phyloP scores from a whole-genome alignment of 2,113 vertebrate species.

The Sylvia atricapilla region DNA sequence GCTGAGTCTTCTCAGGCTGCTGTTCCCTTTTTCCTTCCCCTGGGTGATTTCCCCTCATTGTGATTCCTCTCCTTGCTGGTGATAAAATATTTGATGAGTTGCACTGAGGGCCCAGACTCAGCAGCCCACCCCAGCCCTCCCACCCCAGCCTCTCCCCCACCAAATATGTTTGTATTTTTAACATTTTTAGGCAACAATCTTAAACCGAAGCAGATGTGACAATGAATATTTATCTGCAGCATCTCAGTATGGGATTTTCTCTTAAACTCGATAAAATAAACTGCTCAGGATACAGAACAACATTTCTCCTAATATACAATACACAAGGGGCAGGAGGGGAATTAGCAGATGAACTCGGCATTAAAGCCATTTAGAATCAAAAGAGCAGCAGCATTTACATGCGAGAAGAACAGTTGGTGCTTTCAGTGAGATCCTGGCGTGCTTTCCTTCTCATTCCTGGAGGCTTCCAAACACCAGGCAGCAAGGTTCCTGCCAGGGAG shows the following conservation, averaged over 20 bases:
- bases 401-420: conserved; percentile 43
- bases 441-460: background rate
- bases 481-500: background rate
- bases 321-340: conserved; percentile 56
- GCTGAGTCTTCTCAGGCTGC: background rate
- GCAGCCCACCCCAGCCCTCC: conserved; percentile 15
- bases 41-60: background rate
- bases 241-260: conserved; percentile 71
- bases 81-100: conserved; percentile 6
- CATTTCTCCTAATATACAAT: conserved; percentile 63
- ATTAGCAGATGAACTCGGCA: conserved; percentile 62
- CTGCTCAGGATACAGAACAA: conserved; percentile 66
- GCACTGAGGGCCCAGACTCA: background rate
- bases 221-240: conserved; percentile 73
- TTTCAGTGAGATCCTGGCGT: conserved; percentile 10
- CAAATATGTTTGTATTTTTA: conserved; percentile 70
- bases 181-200: conserved; percentile 68
- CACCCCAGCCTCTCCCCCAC: conserved; percentile 4
- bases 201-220: conserved; percentile 71
- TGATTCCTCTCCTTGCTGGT: conserved; percentile 10
- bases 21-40: background rate
- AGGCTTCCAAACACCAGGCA: background rate
- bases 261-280: conserved; percentile 70
- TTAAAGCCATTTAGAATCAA: conserved; percentile 64
- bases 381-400: conserved; percentile 64